Base-by-base conservation (phyloP, 92 coral and sea anemone genomes). In the Epizoanthus ramosus region DNA sequence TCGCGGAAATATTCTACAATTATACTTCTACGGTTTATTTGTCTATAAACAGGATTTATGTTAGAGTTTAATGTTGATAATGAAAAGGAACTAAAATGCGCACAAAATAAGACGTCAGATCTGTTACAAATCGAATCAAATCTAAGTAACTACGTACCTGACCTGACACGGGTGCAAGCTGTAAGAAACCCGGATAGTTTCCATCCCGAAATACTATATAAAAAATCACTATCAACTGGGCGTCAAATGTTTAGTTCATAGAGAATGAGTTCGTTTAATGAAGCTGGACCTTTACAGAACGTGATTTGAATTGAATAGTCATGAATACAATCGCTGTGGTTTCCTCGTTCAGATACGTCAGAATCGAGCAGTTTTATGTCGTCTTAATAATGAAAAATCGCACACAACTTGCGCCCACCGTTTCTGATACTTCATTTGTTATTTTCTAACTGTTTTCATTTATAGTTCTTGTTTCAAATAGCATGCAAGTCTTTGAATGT, bases 241-340 rank as follows among this genome's bases (percentile, higher is more conserved):
- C 31, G 31, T 28, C 31, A 28, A 28, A 28, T 28, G 31, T 28
- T 28, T 28, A 28, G 1, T 37, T 6, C 43, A 37, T 21, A 77
- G 23, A 39, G 41, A 77, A 59, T 8, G 82, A 59, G 23, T 77
- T 53, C 59, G 59, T 65, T 61, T 18, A 4, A 57, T 15, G 5
- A 3, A 37, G n/a, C n/a, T n/a, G n/a, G 68, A 23, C 14, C 21
- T 31, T 25, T 10, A 35, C 35, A 41, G 5, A 77, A 77, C 50
- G 59, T 59, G 66, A 43, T 61, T 77, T 28, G 80, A 75, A 75
- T 75, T 75, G 35, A 58, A 22, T 50, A 50, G 54, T 50, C 54
- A 50, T 50, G 54, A 9, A 9, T 50, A 50, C 57, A 43, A 23
- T 25, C 19, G 18, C 21, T n/a, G 45, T 77, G 39, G 71, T 57